These are phyloP conservation scores for Carassius gibelio DNA, from an alignment of 2,113 vertebrate species.

Conservation along the genomic window DNA sequence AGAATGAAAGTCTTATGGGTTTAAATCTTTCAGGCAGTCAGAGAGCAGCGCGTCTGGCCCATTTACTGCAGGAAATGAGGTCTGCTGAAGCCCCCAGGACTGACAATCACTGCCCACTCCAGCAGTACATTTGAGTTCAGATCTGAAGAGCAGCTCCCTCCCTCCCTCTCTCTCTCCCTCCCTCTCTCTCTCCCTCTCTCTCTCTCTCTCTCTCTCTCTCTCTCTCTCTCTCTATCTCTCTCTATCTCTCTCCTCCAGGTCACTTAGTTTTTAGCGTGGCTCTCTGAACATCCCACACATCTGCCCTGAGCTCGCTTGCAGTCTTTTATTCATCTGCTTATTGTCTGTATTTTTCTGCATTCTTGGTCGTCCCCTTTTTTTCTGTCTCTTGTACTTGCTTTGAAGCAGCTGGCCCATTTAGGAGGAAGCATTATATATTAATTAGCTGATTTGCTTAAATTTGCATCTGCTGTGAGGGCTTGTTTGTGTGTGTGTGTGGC, in stretches of 20 bases:
- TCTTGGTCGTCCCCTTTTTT: neutral
- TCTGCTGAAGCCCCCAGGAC: conserved; percentile 76
- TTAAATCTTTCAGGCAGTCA: conserved; percentile 50
- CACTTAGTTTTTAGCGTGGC: neutral
- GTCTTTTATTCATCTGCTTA: conserved; percentile 26
- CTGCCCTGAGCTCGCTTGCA: conserved; percentile 18
- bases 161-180: too few relatives aligned
- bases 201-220: too few relatives aligned
- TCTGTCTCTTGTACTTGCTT: conserved; percentile 61
- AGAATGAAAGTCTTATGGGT: neutral
- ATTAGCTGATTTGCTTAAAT: conserved; percentile 54
- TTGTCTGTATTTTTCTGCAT: neutral
- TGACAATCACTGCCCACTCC: conserved; percentile 65
- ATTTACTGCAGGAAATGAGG: conserved; percentile 76
- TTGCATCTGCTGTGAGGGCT: conserved; percentile 27
- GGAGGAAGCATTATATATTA: conserved; percentile 52
- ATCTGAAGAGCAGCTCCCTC: neutral
- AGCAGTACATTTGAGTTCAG: conserved; percentile 40
- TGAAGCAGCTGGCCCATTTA: conserved; percentile 60
- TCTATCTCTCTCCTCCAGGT: conserved; percentile 6
- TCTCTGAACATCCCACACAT: neutral
- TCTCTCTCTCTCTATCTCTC: neutral
- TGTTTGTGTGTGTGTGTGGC: conserved; percentile 20
- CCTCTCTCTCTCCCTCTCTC: too few relatives aligned
- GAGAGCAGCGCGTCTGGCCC: conserved; percentile 61